Percentiles rank a stretch among this genome's conserved stretches.
phyloP scores from a whole-genome alignment of 1,140 invertebrate species.

The Ectropis grisescens region DNA sequence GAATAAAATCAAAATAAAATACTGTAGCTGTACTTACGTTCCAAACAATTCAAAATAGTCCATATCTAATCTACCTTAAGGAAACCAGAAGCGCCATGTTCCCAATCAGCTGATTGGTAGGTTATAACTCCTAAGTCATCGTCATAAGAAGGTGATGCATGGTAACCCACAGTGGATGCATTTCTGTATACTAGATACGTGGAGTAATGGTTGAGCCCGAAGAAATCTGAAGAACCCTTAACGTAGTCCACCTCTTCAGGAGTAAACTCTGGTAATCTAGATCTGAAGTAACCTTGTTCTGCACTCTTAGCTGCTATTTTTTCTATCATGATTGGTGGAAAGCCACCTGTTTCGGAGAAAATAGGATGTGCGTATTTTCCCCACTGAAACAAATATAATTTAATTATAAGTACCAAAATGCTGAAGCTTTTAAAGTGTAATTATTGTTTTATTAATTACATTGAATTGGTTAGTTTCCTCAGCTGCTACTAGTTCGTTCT shows the following conservation, averaged over 20 bases:
- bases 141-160: conserved; percentile 21
- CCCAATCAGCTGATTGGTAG: conserved; percentile 22
- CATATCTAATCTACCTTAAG: conserved; percentile 15
- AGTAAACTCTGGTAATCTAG: conserved; percentile 54
- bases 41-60: background rate
- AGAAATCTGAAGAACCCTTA: conserved; percentile 68
- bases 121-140: conserved; percentile 20
- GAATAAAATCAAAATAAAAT: background rate
- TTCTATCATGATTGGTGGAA: conserved; percentile 69
- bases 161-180: conserved; percentile 14
- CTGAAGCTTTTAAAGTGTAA: background rate
- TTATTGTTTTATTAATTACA: conserved; percentile 12
- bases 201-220: conserved; percentile 73
- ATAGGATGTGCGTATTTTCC: conserved; percentile 66
- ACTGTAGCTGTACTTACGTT: background rate
- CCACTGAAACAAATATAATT: conserved; percentile 25
- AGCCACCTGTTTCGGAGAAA: conserved; percentile 71
- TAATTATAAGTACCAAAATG: no score
- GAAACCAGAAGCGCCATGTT: conserved; percentile 13
- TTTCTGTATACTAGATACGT: conserved; percentile 36
- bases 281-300: conserved; percentile 48
- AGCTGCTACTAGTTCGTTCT: conserved; percentile 60
- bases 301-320: conserved; percentile 64
- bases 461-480: conserved; percentile 61
- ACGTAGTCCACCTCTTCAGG: conserved; percentile 28